A percentile compares a stretch with the other conserved stretches of the same genome.
phyloP scores from a whole-genome alignment of 2,797 vertebrate genomes.

The Sorex maritimensis region DNA sequence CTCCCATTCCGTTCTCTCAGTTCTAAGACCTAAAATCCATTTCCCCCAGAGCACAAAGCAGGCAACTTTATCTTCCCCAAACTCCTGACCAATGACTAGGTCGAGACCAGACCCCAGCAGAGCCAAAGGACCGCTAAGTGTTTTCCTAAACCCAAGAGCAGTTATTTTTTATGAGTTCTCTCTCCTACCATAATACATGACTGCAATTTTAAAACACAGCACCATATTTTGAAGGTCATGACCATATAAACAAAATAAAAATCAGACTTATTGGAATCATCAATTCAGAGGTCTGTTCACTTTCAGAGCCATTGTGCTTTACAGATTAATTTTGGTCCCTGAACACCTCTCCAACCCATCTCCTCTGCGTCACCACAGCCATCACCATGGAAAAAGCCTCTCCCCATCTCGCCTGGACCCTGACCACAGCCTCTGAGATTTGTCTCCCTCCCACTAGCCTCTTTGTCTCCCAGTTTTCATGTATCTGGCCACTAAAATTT shows the following conservation, averaged over 20 bases:
- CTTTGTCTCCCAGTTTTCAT: background rate
- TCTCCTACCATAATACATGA: background rate
- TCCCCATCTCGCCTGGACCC: background rate
- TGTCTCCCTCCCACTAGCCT: background rate
- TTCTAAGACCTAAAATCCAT: conserved; percentile 1
- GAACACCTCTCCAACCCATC: background rate
- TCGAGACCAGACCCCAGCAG: background rate
- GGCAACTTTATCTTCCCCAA: background rate
- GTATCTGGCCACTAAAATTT: background rate
- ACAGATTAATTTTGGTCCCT: conserved; percentile 1
- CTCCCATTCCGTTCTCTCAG: background rate
- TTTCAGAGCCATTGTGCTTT: conserved; percentile 5
- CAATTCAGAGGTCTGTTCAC: conserved; percentile 5
- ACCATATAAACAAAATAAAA: conserved; percentile 45
- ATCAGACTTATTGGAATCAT: conserved; percentile 10
- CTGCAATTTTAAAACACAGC: background rate
- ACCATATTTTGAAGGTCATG: background rate
- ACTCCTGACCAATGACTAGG: background rate
- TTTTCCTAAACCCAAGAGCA: conserved; percentile 37
- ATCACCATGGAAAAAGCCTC: background rate
- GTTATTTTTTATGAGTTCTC: conserved; percentile 17
- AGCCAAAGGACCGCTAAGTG: background rate
- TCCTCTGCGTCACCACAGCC: background rate
- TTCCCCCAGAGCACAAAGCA: conserved; percentile 14
- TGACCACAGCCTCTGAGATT: background rate